These are phyloP conservation scores for Operophtera brumata DNA, from an alignment of 2,888 invertebrate species.

Conservation along the genomic window DNA sequence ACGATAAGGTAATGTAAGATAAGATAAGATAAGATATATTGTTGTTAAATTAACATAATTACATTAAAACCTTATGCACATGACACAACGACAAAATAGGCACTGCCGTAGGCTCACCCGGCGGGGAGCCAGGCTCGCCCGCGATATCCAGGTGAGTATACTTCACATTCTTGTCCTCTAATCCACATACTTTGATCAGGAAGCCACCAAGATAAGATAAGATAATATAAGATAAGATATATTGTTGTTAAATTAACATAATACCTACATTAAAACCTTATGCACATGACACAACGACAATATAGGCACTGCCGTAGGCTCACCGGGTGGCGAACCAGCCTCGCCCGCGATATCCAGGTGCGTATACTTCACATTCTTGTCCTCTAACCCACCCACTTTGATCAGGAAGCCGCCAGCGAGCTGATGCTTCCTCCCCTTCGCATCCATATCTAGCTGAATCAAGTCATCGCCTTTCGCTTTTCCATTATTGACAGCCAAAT, in stretches of 20 bases:
- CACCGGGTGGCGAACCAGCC: conserved; percentile 83
- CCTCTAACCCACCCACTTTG: conserved; percentile 89
- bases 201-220: too few relatives aligned
- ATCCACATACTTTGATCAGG: conserved; percentile 88
- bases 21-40: too few relatives aligned
- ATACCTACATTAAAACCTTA: conserved; percentile 56
- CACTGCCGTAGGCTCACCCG: conserved; percentile 85
- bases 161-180: conserved; percentile 89
- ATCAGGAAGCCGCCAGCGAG: conserved; percentile 85
- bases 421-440: conserved; percentile 72
- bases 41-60: too few relatives aligned
- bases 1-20: too few relatives aligned
- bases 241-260: too few relatives aligned
- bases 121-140: conserved; percentile 84
- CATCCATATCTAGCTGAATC: conserved; percentile 66
- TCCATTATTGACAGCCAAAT: conserved; percentile 82
- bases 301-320: conserved; percentile 86
- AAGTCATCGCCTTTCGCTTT: conserved; percentile 91
- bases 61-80: conserved; percentile 65
- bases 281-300: conserved; percentile 80
- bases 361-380: conserved; percentile 88
- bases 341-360: conserved; percentile 89
- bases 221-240: too few relatives aligned
- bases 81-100: conserved; percentile 84
- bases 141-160: conserved; percentile 91